Conservation (phyloP, 2,888 invertebrate species). For the Helicoverpa assulta region DNA sequence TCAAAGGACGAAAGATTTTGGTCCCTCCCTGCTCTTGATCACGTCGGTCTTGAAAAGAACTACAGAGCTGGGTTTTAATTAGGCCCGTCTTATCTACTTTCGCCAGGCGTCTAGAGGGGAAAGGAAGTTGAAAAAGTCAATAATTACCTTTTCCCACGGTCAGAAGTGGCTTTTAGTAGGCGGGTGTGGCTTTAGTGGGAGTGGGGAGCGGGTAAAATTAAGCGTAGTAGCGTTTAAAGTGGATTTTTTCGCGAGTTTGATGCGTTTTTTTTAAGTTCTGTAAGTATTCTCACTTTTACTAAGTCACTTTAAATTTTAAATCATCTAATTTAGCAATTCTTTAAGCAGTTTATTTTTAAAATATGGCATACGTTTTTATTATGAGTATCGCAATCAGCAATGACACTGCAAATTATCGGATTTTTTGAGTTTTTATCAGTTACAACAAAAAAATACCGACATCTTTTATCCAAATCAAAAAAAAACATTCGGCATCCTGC, state of each 20-base stretch:
- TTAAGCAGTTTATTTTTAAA: too few relatives aligned
- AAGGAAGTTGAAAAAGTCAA: constrained; percentile 84
- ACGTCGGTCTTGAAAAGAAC: constrained; percentile 65
- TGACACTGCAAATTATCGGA: too few relatives aligned
- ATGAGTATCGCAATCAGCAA: too few relatives aligned
- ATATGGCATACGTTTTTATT: too few relatives aligned
- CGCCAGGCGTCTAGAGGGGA: constrained; percentile 73
- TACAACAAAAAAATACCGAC: too few relatives aligned
- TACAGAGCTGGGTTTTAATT: constrained; percentile 81
- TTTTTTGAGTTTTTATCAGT: too few relatives aligned
- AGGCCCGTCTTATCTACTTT: constrained; percentile 82
- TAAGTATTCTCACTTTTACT: too few relatives aligned
- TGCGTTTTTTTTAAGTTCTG: not conserved
- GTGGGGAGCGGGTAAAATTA: constrained; percentile 35
- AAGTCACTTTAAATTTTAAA: too few relatives aligned
- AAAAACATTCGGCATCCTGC: too few relatives aligned
- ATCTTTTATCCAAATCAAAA: too few relatives aligned
- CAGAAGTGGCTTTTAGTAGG: constrained; percentile 78
- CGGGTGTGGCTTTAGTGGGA: constrained; percentile 46
- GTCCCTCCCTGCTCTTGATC: constrained; percentile 15
- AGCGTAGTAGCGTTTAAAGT: not conserved
- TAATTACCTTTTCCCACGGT: constrained; percentile 86
- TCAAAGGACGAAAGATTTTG: constrained; percentile 12
- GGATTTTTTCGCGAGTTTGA: not conserved
- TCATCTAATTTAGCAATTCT: too few relatives aligned